A percentile compares a stretch with the other conserved stretches of the same genome.
Evolutionary conservation across 2,888 invertebrate genomes (phyloP).

Genomic region (Galerucella nymphaeae): DNA sequence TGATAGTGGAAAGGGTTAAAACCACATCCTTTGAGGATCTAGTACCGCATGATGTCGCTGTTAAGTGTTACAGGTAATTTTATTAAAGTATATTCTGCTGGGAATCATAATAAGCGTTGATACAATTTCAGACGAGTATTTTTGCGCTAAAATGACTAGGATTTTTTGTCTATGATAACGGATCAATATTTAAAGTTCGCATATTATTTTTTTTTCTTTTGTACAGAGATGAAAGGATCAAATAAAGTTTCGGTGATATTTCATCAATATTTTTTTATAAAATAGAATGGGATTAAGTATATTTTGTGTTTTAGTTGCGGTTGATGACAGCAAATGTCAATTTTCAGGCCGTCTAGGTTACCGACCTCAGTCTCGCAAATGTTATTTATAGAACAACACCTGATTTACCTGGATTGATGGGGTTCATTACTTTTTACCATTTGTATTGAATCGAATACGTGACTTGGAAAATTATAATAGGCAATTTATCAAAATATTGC

Average conservation of each 20-base stretch:
- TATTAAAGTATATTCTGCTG: conserved; percentile 5
- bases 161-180: conserved; percentile 19
- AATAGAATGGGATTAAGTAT: background rate
- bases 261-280: background rate
- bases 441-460: background rate
- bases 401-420: conserved; percentile 33
- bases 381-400: conserved; percentile 39
- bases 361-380: conserved; percentile 34
- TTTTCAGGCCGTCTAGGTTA: conserved; percentile 39
- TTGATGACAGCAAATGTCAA: conserved; percentile 31
- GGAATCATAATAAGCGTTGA: background rate
- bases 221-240: background rate
- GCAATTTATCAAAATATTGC: background rate
- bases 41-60: conserved; percentile 45
- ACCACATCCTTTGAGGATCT: conserved; percentile 29
- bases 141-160: background rate
- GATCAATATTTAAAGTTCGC: conserved; percentile 40
- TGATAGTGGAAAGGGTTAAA: conserved; percentile 31
- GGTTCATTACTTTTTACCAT: conserved; percentile 9
- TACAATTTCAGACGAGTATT: background rate
- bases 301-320: conserved; percentile 3
- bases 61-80: conserved; percentile 45
- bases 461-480: background rate
- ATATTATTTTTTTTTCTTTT: conserved; percentile 23
- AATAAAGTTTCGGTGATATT: background rate